Evolutionary conservation across 64 coral and sea anemone genomes (phyloP), one percentile per base, ranked within the genome.

Genomic region (Pocillopora verrucosa): DNA sequence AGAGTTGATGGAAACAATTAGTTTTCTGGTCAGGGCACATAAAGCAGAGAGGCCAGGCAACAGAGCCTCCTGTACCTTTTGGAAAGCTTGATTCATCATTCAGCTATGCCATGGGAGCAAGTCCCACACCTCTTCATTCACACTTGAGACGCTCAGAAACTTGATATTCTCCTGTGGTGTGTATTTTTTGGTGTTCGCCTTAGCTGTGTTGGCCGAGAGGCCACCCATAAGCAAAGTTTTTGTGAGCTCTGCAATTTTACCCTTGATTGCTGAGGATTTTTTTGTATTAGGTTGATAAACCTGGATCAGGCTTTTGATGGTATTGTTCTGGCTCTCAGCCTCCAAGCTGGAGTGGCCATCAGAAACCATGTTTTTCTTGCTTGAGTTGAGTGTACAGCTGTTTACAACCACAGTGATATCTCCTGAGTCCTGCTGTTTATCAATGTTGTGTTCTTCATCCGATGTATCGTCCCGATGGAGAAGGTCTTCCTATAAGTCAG

Each of bases 111-210:
- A 16, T 2, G 79, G 72, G 16, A 84, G 38, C 73, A 92, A 78
- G 68, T 92, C 90, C 82, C 80, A 92, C 19, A 92, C 36, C 63
- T 92, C 90, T 58, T 86, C 88, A 58, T 81, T 81, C 6, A 90
- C 75, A 56, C 25, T 75, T 73, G 41, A 56, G 68, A 75, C 58
- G 59, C 26, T 76, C 6, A 84, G 68, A 11, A 11, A 16, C 34
- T 51, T 74, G 45, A 73, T 34, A 82, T 91, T 91, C 60, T 84
- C 89, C 58, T 34, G 81, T 10, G 80, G 58, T 20, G 70, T 34
- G 45, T 78, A 91, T 77, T 86, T 91, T 20, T 83, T 73, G 34
- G 30, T 34, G 7, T 60, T 81, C 73, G 61, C 73, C 86, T 91
- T 86, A 9, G 37, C 51, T 22, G 89, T 90, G 67, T 90, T 57